These are phyloP conservation scores for Cheilosia grossa DNA, from an alignment of 2,888 invertebrate species.

Conservation along the genomic window DNA sequence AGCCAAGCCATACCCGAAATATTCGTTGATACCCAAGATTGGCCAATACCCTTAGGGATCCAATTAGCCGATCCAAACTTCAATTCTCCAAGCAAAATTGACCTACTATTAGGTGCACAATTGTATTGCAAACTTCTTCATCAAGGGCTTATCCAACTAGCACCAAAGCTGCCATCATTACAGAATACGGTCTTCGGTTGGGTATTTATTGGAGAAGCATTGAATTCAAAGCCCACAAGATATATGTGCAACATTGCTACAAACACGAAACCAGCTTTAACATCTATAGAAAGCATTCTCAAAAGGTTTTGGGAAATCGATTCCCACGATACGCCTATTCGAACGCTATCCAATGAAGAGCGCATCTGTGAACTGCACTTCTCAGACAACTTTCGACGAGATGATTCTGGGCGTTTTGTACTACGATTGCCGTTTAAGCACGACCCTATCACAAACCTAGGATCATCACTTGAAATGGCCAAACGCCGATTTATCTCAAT, in stretches of 20 bases:
- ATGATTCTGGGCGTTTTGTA: neutral
- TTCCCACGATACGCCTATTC: neutral
- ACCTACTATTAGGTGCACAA: conserved; percentile 48
- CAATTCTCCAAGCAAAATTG: conserved; percentile 37
- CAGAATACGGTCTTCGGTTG: conserved; percentile 60
- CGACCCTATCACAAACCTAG: neutral
- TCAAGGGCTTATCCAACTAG: conserved; percentile 46
- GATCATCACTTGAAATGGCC: neutral
- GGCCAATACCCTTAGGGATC: conserved; percentile 35
- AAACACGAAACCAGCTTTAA: neutral
- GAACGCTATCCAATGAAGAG: neutral
- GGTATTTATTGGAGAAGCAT: conserved; percentile 47
- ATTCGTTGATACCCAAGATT: neutral
- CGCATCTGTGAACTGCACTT: neutral
- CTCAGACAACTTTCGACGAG: neutral
- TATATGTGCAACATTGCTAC: neutral
- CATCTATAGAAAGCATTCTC: neutral
- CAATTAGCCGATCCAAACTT: conserved; percentile 41
- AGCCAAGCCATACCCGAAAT: neutral
- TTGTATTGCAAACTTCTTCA: conserved; percentile 30
- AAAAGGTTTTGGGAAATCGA: neutral
- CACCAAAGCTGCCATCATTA: conserved; percentile 14
- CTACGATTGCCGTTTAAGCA: neutral
- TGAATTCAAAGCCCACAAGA: neutral
- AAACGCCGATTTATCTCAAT: neutral